Evolutionary conservation across 37 sponge, comb jelly and placozoan genomes (phyloP), one percentile per base, ranked within the genome.

Genomic region (Theonella swinhoei): DNA sequence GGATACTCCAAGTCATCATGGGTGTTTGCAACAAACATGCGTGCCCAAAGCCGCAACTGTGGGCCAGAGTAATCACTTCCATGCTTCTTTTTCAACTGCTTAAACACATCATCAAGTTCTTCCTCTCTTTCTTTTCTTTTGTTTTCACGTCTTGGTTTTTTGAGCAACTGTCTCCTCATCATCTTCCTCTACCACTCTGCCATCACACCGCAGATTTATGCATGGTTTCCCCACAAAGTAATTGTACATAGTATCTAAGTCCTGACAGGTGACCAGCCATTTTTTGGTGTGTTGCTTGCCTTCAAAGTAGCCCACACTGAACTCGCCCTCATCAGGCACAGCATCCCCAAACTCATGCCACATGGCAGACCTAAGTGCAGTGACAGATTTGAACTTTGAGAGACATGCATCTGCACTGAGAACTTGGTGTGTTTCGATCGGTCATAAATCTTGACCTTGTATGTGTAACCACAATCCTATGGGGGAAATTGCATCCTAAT

Each of bases 281-380:
- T 78, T 78, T 32, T 78, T 78, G 0, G 34, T 62, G 32, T 60
- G 36, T 31, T 62, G 64, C 39, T 32, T 35, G 20, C 78, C 78
- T 33, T 78, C 78, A 31, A 78, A 76, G 39, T 78, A 78, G 25
- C 64, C 78, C 29, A 78, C 78, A 62, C 62, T 78, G 39, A 78
- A 78, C 4, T 60, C 62, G 5, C 62, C 78, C 35, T 28, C 37
- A 9, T 75, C 75, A 4, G 78, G 78, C 43, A 78, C 64, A 19
- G 43, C 42, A 36, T 78, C 78, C 39, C 58, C 64, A 64, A 78
- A 62, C n/a, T 78, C 78, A 37, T 78, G 39, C 38, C 30, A 62
- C 64, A 78, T 32, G 0, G 33, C 64, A 19, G 64, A 60, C 19
- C 42, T 20, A 8, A 78, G 64, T 25, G 32, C 29, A 1, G 4